phyloP scores from a whole-genome alignment of 2,888 invertebrate genomes.

The Choristoneura rosaceana region DNA sequence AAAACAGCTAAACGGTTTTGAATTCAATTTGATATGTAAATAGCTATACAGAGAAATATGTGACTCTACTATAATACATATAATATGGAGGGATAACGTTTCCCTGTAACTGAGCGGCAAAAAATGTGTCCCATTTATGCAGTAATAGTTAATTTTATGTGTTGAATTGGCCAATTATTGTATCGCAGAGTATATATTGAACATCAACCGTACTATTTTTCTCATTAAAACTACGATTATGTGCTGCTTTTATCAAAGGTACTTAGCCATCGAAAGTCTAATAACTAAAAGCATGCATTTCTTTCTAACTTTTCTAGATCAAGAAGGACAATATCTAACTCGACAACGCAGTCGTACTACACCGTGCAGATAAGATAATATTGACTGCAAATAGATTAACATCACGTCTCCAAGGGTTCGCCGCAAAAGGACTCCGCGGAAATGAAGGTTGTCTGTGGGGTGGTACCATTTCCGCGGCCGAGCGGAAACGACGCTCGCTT shows the following conservation, averaged over 20 bases:
- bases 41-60: no score
- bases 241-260: background rate
- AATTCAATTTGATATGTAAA: no score
- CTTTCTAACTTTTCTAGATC: background rate
- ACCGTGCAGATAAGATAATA: slow-evolving; percentile 5
- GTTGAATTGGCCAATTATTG: no score
- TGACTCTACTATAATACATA: no score
- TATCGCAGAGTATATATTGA: no score
- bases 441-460: slow-evolving; percentile 41
- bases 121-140: no score
- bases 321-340: background rate
- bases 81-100: no score
- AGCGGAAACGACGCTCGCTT: slow-evolving; percentile 35
- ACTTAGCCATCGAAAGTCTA: background rate
- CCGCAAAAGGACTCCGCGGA: slow-evolving; percentile 33
- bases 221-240: background rate
- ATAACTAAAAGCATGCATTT: background rate
- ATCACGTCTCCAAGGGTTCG: slow-evolving; percentile 31
- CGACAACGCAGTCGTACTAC: background rate
- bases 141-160: no score
- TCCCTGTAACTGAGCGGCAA: no score
- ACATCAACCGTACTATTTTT: background rate
- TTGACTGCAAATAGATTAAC: slow-evolving; percentile 26
- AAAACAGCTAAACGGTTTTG: no score
- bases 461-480: slow-evolving; percentile 35